Evolutionary conservation across 2,113 vertebrate species (phyloP), one percentile per base, ranked within the genome.

Genomic region (Atractosteus spatula): DNA sequence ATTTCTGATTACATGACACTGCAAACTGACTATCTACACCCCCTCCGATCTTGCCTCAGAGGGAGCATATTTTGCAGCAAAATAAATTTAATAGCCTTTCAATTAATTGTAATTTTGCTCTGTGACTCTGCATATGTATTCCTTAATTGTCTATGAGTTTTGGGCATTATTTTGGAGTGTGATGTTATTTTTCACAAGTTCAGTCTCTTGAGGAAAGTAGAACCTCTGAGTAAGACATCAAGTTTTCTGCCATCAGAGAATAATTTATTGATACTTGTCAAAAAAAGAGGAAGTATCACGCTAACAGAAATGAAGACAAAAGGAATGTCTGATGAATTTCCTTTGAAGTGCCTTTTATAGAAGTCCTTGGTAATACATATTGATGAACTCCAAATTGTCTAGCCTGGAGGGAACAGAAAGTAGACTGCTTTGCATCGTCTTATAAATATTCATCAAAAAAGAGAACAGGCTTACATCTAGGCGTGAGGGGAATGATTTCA

Each of bases 371-470:
- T 95, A 96, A 96, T 96, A 91, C 94, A 96, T 95, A 96, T 94
- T 96, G 94, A 97, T 97, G 95, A 96, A 95, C 94, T 95, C 93
- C 94, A 96, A 96, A 97, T 96, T 93, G 94, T 95, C 94, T 95
- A 93, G 92, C 94, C 94, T 93, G 89, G 89, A 93, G 95, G 92
- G 90, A 94, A 88, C 91, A 91, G 91, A 90, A 91, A 93, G 91
- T 93, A 90, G 89, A 91, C 91, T 91, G 90, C 92, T 95, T 95
- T 93, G 93, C 93, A 91, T 93, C 91, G 86, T 84, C 85, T 94
- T 93, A 95, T 96, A 96, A 95, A 97, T 96, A 96, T 96, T 96
- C 94, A 96, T 95, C 87, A 94, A 90, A 90, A 86, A 79, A 82
- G 76, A 77, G 90, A 93, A 91, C 88, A 91, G 84, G 91, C 89